Percentiles rank a stretch among this genome's conserved stretches.
phyloP scores from a whole-genome alignment of 2,888 invertebrate genomes.

The Lasioglossum oenotherae region DNA sequence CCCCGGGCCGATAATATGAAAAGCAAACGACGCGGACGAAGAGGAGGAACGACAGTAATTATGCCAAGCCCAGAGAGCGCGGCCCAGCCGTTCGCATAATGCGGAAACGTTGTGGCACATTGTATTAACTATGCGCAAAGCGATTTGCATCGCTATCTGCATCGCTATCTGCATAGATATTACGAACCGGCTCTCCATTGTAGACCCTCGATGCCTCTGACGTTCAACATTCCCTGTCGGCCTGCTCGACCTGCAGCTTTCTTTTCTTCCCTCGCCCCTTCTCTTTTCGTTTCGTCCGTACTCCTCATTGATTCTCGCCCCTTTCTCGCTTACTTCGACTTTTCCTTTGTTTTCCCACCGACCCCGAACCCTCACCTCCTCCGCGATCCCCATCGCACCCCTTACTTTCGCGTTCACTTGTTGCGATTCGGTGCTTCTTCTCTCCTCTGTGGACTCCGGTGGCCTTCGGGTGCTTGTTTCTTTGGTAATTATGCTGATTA shows the following conservation, averaged over 20 bases:
- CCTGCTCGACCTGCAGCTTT: neutral
- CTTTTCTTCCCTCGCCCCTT: neutral
- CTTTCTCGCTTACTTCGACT: neutral
- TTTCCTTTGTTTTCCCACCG: neutral
- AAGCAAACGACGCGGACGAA: constrained; percentile 30
- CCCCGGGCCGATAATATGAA: neutral
- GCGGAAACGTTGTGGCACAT: constrained; percentile 70
- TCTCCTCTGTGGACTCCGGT: neutral
- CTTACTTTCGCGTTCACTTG: neutral
- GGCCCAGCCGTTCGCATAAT: constrained; percentile 69
- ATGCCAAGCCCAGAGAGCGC: constrained; percentile 63
- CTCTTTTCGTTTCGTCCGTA: neutral
- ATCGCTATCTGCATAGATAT: constrained; percentile 70
- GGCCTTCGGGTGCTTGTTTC: neutral
- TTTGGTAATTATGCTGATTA: neutral
- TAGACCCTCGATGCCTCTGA: constrained; percentile 48
- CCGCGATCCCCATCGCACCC: neutral
- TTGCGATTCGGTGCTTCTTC: neutral
- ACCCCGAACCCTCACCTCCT: neutral
- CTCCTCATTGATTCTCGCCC: too few species aligned
- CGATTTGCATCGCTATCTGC: constrained; percentile 66
- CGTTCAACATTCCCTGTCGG: constrained; percentile 27
- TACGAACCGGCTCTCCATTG: constrained; percentile 43
- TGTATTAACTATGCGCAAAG: constrained; percentile 71
- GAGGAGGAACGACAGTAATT: constrained; percentile 57